Evolutionary conservation across 2,113 vertebrate genomes (phyloP).

Genomic region (Bostrychus sinensis): DNA sequence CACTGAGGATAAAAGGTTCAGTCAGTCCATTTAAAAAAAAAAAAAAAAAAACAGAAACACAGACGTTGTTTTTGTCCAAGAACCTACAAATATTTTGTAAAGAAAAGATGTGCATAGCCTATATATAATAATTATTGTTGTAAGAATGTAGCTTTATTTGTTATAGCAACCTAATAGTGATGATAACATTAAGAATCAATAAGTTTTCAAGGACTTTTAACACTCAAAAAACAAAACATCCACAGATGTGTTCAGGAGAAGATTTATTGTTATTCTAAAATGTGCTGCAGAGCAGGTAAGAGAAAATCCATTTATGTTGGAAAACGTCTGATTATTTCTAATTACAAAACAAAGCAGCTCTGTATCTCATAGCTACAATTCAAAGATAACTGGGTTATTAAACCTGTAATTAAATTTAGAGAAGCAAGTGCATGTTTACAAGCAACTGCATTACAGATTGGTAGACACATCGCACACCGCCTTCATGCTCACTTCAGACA

Average conservation of each 20-base stretch:
- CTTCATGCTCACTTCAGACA: neutral
- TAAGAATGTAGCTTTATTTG: too few species aligned
- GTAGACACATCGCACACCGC: neutral
- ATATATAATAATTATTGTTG: too few species aligned
- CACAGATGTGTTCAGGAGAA: neutral
- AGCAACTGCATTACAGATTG: neutral
- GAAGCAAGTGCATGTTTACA: constrained; percentile 17
- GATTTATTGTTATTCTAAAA: constrained; percentile 27
- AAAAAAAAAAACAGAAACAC: neutral
- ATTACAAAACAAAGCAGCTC: neutral
- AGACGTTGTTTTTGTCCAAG: too few species aligned
- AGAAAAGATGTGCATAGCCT: too few species aligned
- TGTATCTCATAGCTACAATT: neutral
- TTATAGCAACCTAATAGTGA: too few species aligned
- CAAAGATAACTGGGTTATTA: neutral
- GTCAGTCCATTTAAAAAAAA: neutral
- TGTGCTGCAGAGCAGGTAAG: neutral
- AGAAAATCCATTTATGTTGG: neutral
- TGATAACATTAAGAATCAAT: too few species aligned
- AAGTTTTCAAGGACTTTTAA: too few species aligned
- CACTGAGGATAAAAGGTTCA: too few species aligned
- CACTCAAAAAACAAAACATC: neutral
- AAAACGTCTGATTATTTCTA: neutral
- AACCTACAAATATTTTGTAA: too few species aligned
- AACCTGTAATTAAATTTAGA: neutral